A percentile compares a stretch with the other conserved stretches of the same genome.
These are phyloP conservation scores for Neoitamus cyanurus DNA, from an alignment of 2,888 invertebrate genomes.

Conservation along the genomic window DNA sequence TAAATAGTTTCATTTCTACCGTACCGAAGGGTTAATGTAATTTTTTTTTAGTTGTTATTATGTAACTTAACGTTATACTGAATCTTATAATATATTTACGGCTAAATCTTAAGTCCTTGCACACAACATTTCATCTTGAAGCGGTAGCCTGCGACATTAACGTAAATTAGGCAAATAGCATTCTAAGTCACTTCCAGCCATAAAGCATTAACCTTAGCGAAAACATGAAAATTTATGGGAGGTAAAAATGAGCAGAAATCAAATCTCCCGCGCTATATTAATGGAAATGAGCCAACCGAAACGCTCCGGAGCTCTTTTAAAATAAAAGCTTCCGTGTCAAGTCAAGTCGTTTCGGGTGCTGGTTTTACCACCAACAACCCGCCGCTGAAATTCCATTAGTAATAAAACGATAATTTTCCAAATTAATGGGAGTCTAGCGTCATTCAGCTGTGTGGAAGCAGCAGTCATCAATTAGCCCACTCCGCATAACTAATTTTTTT, in stretches of 20 bases:
- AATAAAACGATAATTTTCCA: slow-evolving; percentile 1
- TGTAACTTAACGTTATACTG: too few species aligned
- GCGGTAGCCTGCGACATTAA: background rate
- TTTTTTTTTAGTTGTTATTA: too few species aligned
- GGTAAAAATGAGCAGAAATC: background rate
- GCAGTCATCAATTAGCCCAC: background rate
- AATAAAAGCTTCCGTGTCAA: background rate
- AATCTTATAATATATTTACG: background rate
- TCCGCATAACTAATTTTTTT: background rate
- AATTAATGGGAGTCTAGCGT: background rate
- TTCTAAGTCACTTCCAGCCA: background rate
- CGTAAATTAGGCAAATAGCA: background rate
- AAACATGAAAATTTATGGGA: background rate
- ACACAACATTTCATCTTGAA: background rate
- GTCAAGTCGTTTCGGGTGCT: background rate
- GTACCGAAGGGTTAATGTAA: too few species aligned
- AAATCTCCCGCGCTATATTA: background rate
- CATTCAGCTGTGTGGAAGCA: background rate
- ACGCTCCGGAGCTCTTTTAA: background rate
- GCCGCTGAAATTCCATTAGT: background rate
- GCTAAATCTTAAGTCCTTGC: background rate
- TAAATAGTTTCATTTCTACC: too few species aligned
- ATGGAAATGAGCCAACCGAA: background rate
- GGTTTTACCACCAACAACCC: background rate
- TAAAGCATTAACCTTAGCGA: slow-evolving; percentile 1